These are phyloP conservation scores for Oreochromis aureus DNA, from an alignment of 2,113 vertebrate genomes.

Conservation along the genomic window DNA sequence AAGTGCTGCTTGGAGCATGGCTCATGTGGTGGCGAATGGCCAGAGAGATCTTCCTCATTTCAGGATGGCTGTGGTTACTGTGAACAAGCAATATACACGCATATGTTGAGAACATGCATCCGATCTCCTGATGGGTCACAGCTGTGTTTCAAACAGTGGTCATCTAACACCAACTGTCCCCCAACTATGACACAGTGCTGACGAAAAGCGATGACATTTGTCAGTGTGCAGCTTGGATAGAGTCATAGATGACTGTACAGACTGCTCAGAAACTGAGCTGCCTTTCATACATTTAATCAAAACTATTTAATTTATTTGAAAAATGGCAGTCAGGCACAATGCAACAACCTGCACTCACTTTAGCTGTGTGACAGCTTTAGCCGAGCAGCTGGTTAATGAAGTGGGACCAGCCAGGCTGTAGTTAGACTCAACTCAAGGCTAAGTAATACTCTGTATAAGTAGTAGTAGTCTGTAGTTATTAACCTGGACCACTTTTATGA, in stretches of 20 bases:
- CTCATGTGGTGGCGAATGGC: slow-evolving; percentile 92
- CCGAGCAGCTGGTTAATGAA: neutral
- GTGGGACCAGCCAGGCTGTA: neutral
- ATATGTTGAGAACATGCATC: neutral
- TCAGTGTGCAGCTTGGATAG: neutral
- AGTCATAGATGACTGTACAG: neutral
- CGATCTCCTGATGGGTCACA: rapidly evolving
- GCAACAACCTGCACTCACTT: neutral
- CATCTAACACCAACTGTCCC: rapidly evolving
- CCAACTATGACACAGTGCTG: neutral
- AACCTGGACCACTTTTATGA: neutral
- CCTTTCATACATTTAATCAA: neutral
- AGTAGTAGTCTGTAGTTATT: neutral
- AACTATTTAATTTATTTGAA: rapidly evolving
- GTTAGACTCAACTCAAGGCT: neutral
- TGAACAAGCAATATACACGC: neutral
- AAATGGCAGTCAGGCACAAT: neutral
- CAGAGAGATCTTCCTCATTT: slow-evolving; percentile 92
- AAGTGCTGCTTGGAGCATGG: slow-evolving; percentile 90
- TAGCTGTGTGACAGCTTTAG: neutral
- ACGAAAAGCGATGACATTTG: neutral
- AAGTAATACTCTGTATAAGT: neutral
- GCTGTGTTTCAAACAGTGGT: neutral
- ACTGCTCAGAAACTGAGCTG: neutral
- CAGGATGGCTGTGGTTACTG: slow-evolving; percentile 87